Conservation (phyloP, 2,113 vertebrate species). For the Coregonus clupeaformis region DNA sequence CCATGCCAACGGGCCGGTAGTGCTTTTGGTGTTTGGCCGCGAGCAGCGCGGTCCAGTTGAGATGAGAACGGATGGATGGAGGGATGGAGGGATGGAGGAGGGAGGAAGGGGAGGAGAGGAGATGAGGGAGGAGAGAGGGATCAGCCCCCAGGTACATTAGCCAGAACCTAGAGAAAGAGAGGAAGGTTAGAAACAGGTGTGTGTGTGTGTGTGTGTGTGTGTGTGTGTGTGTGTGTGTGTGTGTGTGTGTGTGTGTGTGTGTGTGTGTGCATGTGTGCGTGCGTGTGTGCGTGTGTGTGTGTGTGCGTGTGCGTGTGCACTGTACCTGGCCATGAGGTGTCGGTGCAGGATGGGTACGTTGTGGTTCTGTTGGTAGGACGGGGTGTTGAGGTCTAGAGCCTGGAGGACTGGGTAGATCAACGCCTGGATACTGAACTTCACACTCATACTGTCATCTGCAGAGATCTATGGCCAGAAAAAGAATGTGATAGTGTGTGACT, state of each 20-base stretch:
- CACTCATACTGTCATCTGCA: conserved; percentile 65
- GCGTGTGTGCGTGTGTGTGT: no score
- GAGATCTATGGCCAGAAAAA: conserved; percentile 70
- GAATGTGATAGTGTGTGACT: conserved; percentile 9
- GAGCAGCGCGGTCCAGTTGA: conserved; percentile 86
- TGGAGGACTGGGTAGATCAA: conserved; percentile 93
- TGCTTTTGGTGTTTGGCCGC: conserved; percentile 75
- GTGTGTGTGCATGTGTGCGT: no score
- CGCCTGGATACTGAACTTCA: conserved; percentile 85
- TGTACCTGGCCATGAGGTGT: conserved; percentile 75
- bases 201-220: no score
- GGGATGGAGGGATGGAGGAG: conserved; percentile 74
- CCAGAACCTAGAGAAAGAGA: conserved; percentile 72
- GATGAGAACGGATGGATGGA: conserved; percentile 61
- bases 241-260: no score
- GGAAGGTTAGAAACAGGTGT: no score
- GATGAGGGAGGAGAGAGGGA: conserved; percentile 69
- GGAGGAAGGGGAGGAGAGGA: conserved; percentile 87
- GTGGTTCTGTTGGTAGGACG: conserved; percentile 92
- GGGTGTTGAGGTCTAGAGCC: conserved; percentile 90
- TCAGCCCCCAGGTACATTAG: conserved; percentile 86
- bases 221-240: no score
- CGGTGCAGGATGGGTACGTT: conserved; percentile 84
- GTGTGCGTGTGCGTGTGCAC: no score
- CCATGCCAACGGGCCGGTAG: conserved; percentile 76